Evolutionary conservation across 2,797 vertebrate species (phyloP).

Genomic region (Pseudocheirus occidentalis): DNA sequence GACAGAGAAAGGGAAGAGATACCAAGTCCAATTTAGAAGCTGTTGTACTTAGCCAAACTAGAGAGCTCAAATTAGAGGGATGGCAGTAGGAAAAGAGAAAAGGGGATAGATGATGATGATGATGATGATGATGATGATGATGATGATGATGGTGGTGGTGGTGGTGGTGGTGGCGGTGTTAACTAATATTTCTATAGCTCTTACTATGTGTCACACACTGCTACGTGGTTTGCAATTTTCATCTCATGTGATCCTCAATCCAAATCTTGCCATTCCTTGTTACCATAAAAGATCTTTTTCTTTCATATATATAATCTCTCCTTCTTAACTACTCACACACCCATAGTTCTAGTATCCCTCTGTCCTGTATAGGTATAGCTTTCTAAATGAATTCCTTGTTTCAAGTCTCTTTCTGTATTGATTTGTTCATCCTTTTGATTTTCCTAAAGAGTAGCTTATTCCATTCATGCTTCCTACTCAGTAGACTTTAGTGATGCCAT

Average conservation of each 20-base stretch:
- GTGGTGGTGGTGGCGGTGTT: background rate
- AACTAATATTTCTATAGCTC: background rate
- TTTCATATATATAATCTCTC: background rate
- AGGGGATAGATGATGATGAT: background rate
- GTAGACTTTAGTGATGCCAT: background rate
- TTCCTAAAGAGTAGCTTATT: background rate
- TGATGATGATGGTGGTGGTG: too few species aligned
- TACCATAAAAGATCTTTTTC: too few species aligned
- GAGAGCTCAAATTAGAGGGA: background rate
- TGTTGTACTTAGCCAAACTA: background rate
- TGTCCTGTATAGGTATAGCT: background rate
- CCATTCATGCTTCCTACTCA: background rate
- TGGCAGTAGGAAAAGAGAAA: background rate
- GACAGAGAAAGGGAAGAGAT: background rate
- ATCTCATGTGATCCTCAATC: background rate
- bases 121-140: too few species aligned
- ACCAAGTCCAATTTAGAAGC: background rate
- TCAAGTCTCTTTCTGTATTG: background rate
- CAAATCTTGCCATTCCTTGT: too few species aligned
- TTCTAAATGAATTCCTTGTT: background rate
- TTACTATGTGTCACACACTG: background rate
- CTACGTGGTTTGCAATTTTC: background rate
- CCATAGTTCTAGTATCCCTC: background rate
- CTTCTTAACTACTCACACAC: background rate
- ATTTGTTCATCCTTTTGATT: background rate